phyloP scores from a whole-genome alignment of 2,113 vertebrate species.

The Aegotheles bennettii region DNA sequence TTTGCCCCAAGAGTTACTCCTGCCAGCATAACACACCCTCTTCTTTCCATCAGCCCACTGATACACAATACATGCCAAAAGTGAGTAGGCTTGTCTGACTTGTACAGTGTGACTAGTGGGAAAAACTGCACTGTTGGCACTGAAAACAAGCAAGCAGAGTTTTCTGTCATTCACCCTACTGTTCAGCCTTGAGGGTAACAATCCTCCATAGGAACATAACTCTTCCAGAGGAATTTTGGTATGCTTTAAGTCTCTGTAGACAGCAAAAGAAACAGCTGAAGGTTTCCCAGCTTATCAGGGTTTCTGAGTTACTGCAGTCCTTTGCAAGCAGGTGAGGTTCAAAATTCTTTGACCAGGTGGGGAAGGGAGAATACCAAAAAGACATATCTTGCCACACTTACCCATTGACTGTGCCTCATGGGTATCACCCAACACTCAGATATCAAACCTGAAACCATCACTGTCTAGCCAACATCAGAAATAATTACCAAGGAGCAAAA shows the following conservation, averaged over 20 bases:
- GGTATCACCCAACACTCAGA: not conserved
- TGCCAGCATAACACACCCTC: not conserved
- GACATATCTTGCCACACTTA: fast-evolving
- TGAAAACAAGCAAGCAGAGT: not conserved
- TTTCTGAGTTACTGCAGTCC: not conserved
- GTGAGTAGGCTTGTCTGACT: fast-evolving
- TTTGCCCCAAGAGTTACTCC: not conserved
- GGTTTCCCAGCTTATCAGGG: not conserved
- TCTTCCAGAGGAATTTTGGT: not conserved
- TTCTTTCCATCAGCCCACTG: not conserved
- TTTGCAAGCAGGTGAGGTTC: not conserved
- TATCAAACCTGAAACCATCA: not conserved
- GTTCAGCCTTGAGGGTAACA: not conserved
- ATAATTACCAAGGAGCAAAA: not conserved
- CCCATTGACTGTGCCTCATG: no score
- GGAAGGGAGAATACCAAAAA: not conserved
- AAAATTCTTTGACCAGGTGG: not conserved
- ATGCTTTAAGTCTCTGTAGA: not conserved
- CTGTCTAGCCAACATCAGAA: not conserved
- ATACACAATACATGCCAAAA: fast-evolving
- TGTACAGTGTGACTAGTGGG: fast-evolving
- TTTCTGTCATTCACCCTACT: not conserved
- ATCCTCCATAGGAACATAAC: not conserved
- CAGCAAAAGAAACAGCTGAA: not conserved
- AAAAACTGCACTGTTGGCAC: not conserved